Base-by-base conservation (phyloP, 2,113 vertebrate species). In the Propithecus coquereli region DNA sequence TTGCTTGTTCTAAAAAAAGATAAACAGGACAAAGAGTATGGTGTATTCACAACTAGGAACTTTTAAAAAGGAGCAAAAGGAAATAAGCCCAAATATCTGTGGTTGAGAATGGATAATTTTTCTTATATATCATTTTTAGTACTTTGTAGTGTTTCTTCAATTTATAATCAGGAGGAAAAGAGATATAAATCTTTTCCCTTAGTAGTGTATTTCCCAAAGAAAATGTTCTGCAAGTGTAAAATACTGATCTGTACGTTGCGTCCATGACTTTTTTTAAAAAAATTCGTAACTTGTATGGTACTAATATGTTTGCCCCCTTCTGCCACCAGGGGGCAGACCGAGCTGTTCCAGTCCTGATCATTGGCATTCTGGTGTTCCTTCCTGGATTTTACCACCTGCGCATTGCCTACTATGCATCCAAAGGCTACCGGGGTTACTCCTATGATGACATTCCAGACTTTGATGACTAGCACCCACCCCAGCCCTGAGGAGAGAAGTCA, bases 401-500 rank as follows among this genome's bases (percentile, higher is more conserved):
- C 77, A 99, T 99, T 45, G 99, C 99, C 11, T 99, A 99, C 98
- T 99, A 99, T 47, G 99, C 99, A 73, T 99, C 99, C 86, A 99
- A 99, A 96, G 99, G 99, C 97, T 99, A 99, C 98, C 98, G 98
- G 1, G 99, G 99, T 59, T 99, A 99, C 95, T 99, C 99, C 97
- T 99, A 99, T 0, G 99, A 99, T 6, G 99, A 99, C 95, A 99
- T 99, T 97, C 99, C 99, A 2, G 99, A 99, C 96, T 99, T 99
- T 40, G 99, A 99, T 85, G 99, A 99, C 89, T 99, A 99, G 99
- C 0, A 17, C 0, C 0, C 23, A 34, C 40, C 2, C 63, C 57
- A 52, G 30, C 76, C 43, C 61, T 27, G 54, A 84, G 37, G 63
- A 92, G 79, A 74, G 70, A 74, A 94, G n/a, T 87, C 59, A 65